These are phyloP conservation scores for Arrhamphus sclerolepis DNA, from an alignment of 2,797 vertebrate genomes.

Conservation along the genomic window DNA sequence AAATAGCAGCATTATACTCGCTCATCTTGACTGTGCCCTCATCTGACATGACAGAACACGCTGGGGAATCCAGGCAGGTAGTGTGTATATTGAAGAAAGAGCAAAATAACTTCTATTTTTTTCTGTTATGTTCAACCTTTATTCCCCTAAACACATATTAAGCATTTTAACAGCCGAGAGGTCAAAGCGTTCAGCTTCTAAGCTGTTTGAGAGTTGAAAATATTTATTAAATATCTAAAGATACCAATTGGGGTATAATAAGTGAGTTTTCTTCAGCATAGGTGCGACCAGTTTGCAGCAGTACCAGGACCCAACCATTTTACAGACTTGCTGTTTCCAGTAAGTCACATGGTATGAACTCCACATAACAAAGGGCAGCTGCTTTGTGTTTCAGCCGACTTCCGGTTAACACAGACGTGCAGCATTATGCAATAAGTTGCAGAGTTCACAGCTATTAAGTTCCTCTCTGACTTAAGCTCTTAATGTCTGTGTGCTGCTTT, in stretches of 20 bases:
- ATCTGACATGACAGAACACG: constrained; percentile 3
- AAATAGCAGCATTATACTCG: neutral
- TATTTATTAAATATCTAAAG: no score
- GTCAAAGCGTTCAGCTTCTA: no score
- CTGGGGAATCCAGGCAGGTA: neutral
- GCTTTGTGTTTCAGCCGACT: neutral
- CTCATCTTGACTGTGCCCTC: neutral
- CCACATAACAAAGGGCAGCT: constrained; percentile 3
- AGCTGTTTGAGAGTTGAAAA: no score
- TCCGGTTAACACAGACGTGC: neutral
- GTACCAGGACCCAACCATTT: neutral
- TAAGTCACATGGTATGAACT: constrained; percentile 2
- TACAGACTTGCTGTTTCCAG: neutral
- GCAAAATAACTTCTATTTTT: neutral
- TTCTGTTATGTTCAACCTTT: no score
- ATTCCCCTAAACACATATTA: no score
- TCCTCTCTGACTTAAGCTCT: neutral
- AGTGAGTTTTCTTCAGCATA: neutral
- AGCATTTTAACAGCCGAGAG: no score
- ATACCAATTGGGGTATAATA: no score
- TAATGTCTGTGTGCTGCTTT: neutral
- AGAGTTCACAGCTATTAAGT: neutral
- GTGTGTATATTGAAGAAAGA: neutral
- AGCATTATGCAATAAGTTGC: neutral
- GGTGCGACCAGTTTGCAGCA: neutral